Percentiles rank a stretch among this genome's conserved stretches.
phyloP scores from a whole-genome alignment of 2,113 vertebrate genomes.

The Clarias magur region DNA sequence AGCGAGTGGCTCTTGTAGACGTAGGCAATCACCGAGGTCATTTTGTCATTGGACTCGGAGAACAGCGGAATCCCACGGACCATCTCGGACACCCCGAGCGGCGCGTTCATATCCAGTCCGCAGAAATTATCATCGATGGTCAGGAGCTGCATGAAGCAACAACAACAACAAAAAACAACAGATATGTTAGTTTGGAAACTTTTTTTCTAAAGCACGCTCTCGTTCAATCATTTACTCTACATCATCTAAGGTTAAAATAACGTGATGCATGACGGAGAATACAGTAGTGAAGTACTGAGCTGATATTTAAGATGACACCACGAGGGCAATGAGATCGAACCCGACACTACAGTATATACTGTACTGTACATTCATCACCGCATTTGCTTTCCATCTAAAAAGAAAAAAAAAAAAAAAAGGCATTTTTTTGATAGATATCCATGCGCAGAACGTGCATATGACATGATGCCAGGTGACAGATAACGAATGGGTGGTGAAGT shows the following conservation, averaged over 20 bases:
- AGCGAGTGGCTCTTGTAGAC: constrained; percentile 99
- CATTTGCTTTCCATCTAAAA: background rate
- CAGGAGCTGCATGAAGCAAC: constrained; percentile 78
- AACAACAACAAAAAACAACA: background rate
- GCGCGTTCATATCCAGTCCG: constrained; percentile 98
- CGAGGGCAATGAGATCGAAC: constrained; percentile 6
- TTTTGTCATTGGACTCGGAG: constrained; percentile 88
- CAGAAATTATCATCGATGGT: constrained; percentile 98
- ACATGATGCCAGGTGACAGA: constrained; percentile 37
- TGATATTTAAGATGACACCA: constrained; percentile 2
- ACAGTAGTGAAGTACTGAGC: background rate
- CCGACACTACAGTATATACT: background rate
- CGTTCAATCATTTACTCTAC: background rate
- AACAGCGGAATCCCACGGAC: constrained; percentile 89
- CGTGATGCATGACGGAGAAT: too few species aligned
- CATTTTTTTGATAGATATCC: constrained; percentile 1
- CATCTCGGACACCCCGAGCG: constrained; percentile 95
- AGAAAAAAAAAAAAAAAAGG: background rate
- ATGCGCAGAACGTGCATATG: background rate
- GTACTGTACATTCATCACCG: constrained; percentile 27
- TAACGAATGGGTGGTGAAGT: constrained; percentile 48
- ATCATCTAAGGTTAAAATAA: background rate
- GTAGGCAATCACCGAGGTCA: constrained; percentile 94
- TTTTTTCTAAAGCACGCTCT: too few species aligned
- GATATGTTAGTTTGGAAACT: background rate